Evolutionary conservation across 2,113 vertebrate species (phyloP).

Genomic region (Rhinogobius similis): DNA sequence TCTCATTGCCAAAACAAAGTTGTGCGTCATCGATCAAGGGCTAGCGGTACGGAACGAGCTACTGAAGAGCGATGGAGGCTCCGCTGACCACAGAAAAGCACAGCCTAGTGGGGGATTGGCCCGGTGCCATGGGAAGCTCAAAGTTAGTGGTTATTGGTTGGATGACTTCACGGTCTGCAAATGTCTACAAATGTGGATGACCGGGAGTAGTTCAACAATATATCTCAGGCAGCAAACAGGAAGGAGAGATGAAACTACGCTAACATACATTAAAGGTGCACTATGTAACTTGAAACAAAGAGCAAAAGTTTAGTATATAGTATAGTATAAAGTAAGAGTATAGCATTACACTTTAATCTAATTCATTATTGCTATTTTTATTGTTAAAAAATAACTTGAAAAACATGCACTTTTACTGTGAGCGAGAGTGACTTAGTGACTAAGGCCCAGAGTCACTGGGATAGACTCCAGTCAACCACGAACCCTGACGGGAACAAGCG

Average conservation of each 20-base stretch:
- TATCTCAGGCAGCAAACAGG: conserved; percentile 13
- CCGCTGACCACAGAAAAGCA: conserved; percentile 59
- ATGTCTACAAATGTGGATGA: conserved; percentile 46
- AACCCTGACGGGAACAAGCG: too few species aligned
- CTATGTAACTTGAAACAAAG: too few species aligned
- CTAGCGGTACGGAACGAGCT: conserved; percentile 37
- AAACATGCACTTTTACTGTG: too few species aligned
- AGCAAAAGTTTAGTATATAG: too few species aligned
- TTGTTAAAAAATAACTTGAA: too few species aligned
- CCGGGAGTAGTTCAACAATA: conserved; percentile 36
- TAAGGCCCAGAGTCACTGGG: too few species aligned
- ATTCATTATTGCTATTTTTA: too few species aligned
- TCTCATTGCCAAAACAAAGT: conserved; percentile 57
- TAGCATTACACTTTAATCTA: too few species aligned
- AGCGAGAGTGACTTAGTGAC: too few species aligned
- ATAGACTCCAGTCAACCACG: too few species aligned
- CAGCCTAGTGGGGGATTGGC: conserved; percentile 52
- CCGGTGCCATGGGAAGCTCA: conserved; percentile 47
- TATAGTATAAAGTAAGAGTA: too few species aligned
- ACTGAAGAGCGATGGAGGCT: conserved; percentile 40
- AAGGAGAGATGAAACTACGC: background rate
- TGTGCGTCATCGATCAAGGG: conserved; percentile 53
- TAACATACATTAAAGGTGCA: background rate
- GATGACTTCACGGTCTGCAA: conserved; percentile 64
- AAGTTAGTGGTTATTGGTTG: conserved; percentile 40